A percentile compares a stretch with the other conserved stretches of the same genome.
Conservation (phyloP, 2,797 vertebrate genomes). For the Cyclopterus lumpus region DNA sequence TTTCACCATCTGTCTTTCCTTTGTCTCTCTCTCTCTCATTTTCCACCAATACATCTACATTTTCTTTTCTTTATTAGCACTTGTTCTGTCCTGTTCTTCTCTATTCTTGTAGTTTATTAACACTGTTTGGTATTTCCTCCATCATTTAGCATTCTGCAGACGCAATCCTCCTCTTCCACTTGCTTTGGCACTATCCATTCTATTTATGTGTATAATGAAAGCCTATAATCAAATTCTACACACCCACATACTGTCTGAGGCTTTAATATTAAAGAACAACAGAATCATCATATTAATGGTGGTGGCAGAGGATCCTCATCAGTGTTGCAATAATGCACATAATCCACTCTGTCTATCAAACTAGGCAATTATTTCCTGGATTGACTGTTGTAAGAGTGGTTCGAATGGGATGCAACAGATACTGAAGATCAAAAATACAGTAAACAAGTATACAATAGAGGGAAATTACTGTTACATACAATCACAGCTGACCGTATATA, state of each 20-base stretch:
- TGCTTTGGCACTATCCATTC: constrained; percentile 37
- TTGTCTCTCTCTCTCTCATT: background rate
- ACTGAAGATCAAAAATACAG: constrained; percentile 33
- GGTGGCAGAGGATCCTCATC: constrained; percentile 60
- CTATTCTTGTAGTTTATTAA: constrained; percentile 20
- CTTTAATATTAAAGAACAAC: constrained; percentile 78
- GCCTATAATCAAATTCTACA: constrained; percentile 78
- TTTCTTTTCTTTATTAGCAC: background rate
- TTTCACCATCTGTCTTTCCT: constrained; percentile 1
- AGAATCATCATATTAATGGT: constrained; percentile 76
- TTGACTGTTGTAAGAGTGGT: constrained; percentile 41
- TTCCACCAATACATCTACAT: constrained; percentile 1
- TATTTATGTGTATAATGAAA: constrained; percentile 74
- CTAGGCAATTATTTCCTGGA: constrained; percentile 63
- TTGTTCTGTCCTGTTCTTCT: background rate
- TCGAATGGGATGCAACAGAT: constrained; percentile 63
- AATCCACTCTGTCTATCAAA: constrained; percentile 75
- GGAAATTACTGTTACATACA: constrained; percentile 9
- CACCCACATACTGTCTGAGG: constrained; percentile 67
- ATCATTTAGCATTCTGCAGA: constrained; percentile 43
- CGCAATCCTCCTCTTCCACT: constrained; percentile 25
- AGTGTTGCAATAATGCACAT: constrained; percentile 69
- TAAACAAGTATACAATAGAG: constrained; percentile 44
- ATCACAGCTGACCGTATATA: constrained; percentile 3
- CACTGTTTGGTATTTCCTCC: constrained; percentile 37